These are phyloP conservation scores for Opisthocomus hoazin DNA, from an alignment of 2,113 vertebrate species.

Conservation along the genomic window DNA sequence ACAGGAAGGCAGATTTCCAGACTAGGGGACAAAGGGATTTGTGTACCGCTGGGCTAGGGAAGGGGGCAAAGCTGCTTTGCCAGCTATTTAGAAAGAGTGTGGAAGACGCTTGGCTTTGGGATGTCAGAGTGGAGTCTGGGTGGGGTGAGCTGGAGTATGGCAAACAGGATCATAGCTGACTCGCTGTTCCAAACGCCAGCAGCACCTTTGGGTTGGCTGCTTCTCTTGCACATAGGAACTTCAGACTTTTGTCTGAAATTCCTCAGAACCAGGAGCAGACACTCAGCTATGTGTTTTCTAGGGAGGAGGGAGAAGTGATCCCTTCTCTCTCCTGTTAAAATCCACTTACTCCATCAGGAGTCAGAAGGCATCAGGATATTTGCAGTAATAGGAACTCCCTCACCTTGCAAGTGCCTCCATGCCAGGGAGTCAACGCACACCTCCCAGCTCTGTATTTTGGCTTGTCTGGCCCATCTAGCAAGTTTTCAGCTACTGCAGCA, in stretches of 20 bases:
- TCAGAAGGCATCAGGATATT: neutral
- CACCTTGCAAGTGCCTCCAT: neutral
- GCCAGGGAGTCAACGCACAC: neutral
- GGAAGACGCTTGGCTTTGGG: neutral
- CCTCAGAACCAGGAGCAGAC: neutral
- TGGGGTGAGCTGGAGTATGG: neutral
- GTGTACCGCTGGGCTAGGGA: neutral
- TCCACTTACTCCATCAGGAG: neutral
- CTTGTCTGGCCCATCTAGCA: neutral
- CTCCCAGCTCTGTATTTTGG: neutral
- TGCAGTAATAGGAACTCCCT: neutral
- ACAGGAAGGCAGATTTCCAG: constrained; percentile 58
- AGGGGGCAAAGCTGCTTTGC: neutral
- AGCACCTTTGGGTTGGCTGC: neutral
- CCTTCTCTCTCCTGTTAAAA: neutral
- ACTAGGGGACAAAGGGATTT: constrained; percentile 21
- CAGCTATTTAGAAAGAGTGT: neutral
- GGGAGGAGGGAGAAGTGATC: neutral
- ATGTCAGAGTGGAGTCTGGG: neutral
- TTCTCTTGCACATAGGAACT: neutral
- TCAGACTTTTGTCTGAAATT: neutral
- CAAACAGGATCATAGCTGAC: neutral
- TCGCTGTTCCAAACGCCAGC: neutral
- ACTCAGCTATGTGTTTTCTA: neutral
- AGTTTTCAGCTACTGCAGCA: accelerated